These are phyloP conservation scores for Platycnemis pennipes DNA, from an alignment of 2,888 invertebrate species.

Conservation along the genomic window DNA sequence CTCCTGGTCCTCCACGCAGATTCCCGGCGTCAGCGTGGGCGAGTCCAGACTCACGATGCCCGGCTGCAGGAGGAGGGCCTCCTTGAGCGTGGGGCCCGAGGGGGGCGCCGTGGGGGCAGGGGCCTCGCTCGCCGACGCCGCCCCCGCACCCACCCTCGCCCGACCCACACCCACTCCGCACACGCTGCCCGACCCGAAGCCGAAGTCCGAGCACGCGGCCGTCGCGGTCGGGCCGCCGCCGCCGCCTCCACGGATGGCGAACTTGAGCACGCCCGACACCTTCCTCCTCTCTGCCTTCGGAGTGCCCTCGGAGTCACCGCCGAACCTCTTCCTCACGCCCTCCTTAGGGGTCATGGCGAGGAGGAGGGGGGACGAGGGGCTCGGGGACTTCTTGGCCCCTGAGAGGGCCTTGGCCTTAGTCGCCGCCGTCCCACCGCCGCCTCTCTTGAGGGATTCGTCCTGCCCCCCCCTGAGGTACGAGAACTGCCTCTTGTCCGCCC, in stretches of 20 bases:
- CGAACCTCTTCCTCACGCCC: conserved; percentile 40
- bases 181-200: conserved; percentile 55
- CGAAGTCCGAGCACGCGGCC: conserved; percentile 41
- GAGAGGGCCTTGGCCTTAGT: conserved; percentile 17
- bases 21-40: conserved; percentile 36
- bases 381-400: not conserved
- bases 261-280: conserved; percentile 30
- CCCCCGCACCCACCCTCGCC: conserved; percentile 6
- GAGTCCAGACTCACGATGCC: conserved; percentile 60
- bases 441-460: conserved; percentile 36
- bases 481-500: conserved; percentile 32
- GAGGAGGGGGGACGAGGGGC: conserved; percentile 14
- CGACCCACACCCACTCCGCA: conserved; percentile 48
- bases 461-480: conserved; percentile 38
- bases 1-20: conserved; percentile 46
- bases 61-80: conserved; percentile 57
- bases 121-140: not conserved
- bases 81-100: conserved; percentile 57
- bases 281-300: conserved; percentile 42
- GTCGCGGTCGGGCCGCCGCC: not conserved
- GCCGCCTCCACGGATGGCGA: conserved; percentile 52
- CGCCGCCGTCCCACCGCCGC: not conserved
- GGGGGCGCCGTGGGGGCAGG: not conserved
- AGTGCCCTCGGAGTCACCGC: conserved; percentile 15
- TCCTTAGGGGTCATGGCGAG: conserved; percentile 51